Evolutionary conservation across 1,140 invertebrate genomes (phyloP), one percentile per base, ranked within the genome.

Genomic region (Apis laboriosa): DNA sequence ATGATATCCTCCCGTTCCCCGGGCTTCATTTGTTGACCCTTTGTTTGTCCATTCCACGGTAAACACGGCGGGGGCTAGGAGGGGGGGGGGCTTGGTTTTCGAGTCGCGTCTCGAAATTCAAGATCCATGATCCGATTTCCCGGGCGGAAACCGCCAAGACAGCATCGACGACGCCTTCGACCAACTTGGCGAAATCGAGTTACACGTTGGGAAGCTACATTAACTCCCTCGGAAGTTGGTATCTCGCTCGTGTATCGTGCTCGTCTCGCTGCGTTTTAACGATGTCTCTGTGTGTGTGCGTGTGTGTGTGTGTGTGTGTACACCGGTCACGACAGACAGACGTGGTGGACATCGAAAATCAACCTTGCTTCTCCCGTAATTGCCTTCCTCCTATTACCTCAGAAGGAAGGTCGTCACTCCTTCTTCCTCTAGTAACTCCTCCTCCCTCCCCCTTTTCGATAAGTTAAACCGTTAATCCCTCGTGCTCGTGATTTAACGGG

Each of bases 161-260:
- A 60, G 74, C 75, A 55, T 81, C 75, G 72, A 83, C 75, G 72
- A 83, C 87, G 87, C 87, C 83, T 88, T 83, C 86, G 73, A 80
- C 76, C 77, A 88, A 88, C 87, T 89, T 64, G 61, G 49, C 58
- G 84, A 83, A 89, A 89, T 89, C 82, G 78, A 89, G 79, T 89
- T 89, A 89, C 76, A 63, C 87, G 78, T 84, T 87, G 73, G 34
- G 34, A 84, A 77, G 87, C 76, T 84, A 84, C 88, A 89, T 89
- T 84, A 89, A 89, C 87, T 89, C 76, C 28, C 61, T 24, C 71
- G 82, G 87, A 89, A 89, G 87, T 89, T 86, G 78, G 72, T 89
- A 82, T 82, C 79, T 80, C 34, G 87, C 77, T 60, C 66, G 63
- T 24, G 56, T 43, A 43, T 43, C 34, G 34, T 76, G 77, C 61